phyloP scores from a whole-genome alignment of 2,888 invertebrate genomes.

The Acleris sparsana region DNA sequence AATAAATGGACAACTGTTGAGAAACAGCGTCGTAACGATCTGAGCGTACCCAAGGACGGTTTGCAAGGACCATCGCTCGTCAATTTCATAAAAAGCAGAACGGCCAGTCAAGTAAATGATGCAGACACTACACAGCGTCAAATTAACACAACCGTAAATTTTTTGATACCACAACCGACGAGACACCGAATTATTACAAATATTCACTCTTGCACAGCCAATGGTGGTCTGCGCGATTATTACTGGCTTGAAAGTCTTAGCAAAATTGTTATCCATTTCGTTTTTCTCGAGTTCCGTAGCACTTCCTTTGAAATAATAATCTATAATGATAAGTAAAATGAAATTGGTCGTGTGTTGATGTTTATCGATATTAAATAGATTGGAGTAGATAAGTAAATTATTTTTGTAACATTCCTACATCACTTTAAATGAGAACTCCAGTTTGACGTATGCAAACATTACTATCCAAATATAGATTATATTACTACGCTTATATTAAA shows the following conservation, averaged over 20 bases:
- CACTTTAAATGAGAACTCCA: too few relatives aligned
- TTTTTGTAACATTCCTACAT: too few relatives aligned
- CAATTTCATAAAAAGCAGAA: neutral
- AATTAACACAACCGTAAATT: constrained; percentile 15
- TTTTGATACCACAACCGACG: constrained; percentile 18
- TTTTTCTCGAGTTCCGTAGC: neutral
- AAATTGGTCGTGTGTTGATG: neutral
- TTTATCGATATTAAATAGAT: neutral
- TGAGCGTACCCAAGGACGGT: neutral
- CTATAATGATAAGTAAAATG: neutral
- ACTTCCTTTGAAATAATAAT: neutral
- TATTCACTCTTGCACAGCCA: constrained; percentile 5
- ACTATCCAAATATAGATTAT: too few relatives aligned
- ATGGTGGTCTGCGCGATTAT: neutral
- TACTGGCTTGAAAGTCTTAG: constrained; percentile 6
- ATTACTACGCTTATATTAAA: too few relatives aligned
- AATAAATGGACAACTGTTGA: constrained; percentile 11
- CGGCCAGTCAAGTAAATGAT: neutral
- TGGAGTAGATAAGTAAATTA: neutral
- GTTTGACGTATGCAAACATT: too few relatives aligned
- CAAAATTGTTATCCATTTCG: constrained; percentile 13
- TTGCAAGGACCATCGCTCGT: neutral
- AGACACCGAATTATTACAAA: constrained; percentile 2
- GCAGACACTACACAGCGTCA: neutral
- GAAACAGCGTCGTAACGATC: neutral